Conservation (phyloP, 2,797 vertebrate species). For the Danio kyathit region DNA sequence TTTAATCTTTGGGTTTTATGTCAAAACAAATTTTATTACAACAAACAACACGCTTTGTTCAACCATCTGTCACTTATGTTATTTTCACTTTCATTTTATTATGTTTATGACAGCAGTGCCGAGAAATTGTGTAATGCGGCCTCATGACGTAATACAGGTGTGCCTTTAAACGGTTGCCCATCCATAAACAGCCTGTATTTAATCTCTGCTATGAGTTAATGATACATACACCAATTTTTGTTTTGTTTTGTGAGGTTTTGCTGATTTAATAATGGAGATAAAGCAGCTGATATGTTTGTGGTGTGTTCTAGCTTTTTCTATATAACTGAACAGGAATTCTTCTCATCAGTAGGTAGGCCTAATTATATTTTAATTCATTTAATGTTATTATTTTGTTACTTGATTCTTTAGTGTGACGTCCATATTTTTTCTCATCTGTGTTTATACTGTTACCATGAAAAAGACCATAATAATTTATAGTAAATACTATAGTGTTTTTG, state of each 20-base stretch:
- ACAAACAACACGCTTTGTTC: too few relatives aligned
- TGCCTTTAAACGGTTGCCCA: background rate
- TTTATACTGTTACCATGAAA: too few relatives aligned
- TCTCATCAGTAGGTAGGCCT: slow-evolving; percentile 29
- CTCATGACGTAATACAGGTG: background rate
- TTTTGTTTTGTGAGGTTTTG: background rate
- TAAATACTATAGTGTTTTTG: too few relatives aligned
- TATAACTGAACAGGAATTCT: background rate
- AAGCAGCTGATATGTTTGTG: background rate
- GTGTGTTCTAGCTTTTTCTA: background rate
- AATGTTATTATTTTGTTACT: background rate
- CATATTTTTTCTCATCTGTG: too few relatives aligned
- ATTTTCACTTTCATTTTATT: too few relatives aligned
- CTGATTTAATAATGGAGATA: background rate
- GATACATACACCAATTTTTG: background rate
- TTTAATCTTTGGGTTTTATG: too few relatives aligned
- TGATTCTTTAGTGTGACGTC: background rate
- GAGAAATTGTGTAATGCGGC: background rate
- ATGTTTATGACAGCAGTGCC: rapidly evolving
- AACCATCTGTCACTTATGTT: too few relatives aligned
- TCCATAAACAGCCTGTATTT: background rate
- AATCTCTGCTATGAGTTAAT: background rate
- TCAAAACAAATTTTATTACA: too few relatives aligned
- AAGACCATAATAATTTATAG: too few relatives aligned
- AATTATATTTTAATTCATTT: background rate